Evolutionary conservation across 2,113 vertebrate genomes (phyloP).

Genomic region (Ceyx cyanopectus): DNA sequence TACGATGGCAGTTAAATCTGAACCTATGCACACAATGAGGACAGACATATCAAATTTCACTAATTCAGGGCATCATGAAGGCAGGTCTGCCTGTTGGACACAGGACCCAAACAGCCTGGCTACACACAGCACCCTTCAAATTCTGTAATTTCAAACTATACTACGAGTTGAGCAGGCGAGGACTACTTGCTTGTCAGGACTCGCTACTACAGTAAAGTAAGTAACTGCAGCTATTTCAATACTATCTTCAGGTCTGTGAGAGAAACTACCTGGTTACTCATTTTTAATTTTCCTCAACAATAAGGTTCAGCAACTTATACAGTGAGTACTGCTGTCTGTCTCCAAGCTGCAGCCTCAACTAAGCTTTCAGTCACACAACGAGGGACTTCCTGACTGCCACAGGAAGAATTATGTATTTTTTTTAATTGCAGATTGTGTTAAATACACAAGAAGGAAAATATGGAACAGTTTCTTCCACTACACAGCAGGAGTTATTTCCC

Average conservation of each 20-base stretch:
- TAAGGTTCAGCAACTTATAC: background rate
- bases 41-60: background rate
- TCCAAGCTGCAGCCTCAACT: background rate
- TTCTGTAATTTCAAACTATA: background rate
- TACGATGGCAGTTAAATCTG: background rate
- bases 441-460: constrained; percentile 44
- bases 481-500: constrained; percentile 19
- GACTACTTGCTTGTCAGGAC: background rate
- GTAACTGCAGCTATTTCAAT: background rate
- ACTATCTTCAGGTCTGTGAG: background rate
- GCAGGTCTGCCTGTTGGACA: background rate
- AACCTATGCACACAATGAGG: background rate
- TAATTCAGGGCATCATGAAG: background rate
- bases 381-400: constrained; percentile 19
- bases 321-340: background rate
- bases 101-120: background rate
- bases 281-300: constrained; percentile 4
- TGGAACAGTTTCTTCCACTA: constrained; percentile 7
- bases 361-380: background rate
- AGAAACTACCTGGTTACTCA: background rate
- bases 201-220: background rate
- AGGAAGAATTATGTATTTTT: constrained; percentile 22
- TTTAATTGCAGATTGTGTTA: constrained; percentile 46
- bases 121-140: background rate
- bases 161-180: background rate